Conservation (phyloP, 2,113 vertebrate species). For the Neogobius melanostomus region DNA sequence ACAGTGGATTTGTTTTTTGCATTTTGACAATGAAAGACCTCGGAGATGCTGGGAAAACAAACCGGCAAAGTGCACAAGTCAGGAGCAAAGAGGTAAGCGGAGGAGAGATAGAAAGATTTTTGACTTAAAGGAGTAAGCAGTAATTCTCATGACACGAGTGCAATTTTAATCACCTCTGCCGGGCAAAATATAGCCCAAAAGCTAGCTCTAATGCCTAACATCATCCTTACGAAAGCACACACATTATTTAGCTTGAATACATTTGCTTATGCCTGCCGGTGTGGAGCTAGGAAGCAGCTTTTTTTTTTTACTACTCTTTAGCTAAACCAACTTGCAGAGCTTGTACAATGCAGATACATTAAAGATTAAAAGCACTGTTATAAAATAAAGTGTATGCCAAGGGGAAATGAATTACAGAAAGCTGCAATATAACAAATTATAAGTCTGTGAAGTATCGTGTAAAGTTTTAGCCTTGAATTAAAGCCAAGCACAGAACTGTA, state of each 20-base stretch:
- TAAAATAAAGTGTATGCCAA: neutral
- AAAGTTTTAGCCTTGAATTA: neutral
- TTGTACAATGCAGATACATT: constrained; percentile 4
- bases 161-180: constrained; percentile 63
- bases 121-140: constrained; percentile 40
- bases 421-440: neutral
- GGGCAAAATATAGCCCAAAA: constrained; percentile 42
- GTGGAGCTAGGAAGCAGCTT: constrained; percentile 5
- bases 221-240: constrained; percentile 44
- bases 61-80: constrained; percentile 41
- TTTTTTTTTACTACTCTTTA: constrained; percentile 36
- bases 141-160: constrained; percentile 52
- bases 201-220: constrained; percentile 36
- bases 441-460: neutral
- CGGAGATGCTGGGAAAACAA: constrained; percentile 45
- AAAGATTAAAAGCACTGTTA: neutral
- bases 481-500: neutral
- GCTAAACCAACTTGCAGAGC: constrained; percentile 22
- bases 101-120: constrained; percentile 36
- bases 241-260: constrained; percentile 40
- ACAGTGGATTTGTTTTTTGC: constrained; percentile 39
- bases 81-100: constrained; percentile 17
- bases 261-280: constrained; percentile 18
- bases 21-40: constrained; percentile 46
- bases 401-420: neutral